Evolutionary conservation across 1,140 invertebrate genomes (phyloP).

Genomic region (Harpegnathos saltator): DNA sequence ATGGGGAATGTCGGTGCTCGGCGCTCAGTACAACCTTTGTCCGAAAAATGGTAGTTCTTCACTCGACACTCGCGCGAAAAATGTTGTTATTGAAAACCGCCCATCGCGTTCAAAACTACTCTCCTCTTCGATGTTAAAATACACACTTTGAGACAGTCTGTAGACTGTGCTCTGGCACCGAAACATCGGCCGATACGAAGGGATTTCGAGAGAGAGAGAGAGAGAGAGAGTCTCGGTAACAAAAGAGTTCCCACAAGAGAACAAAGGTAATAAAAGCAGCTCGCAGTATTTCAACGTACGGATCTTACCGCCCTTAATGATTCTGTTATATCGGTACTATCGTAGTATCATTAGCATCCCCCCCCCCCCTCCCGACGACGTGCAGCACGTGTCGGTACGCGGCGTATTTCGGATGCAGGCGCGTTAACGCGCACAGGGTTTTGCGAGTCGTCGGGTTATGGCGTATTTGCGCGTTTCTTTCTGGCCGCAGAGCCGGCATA

Average conservation of each 20-base stretch:
- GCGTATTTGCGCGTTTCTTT: conserved; percentile 31
- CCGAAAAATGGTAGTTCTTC: conserved; percentile 16
- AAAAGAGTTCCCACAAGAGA: too few relatives aligned
- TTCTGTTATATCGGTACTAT: too few relatives aligned
- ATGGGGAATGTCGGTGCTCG: background rate
- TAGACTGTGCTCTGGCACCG: background rate
- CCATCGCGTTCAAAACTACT: too few relatives aligned
- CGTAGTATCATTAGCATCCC: too few relatives aligned
- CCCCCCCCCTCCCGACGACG: too few relatives aligned
- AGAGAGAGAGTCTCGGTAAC: too few relatives aligned
- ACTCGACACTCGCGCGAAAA: background rate
- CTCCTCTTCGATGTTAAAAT: too few relatives aligned
- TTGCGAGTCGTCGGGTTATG: conserved; percentile 48
- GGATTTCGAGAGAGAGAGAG: too few relatives aligned
- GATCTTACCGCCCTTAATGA: too few relatives aligned
- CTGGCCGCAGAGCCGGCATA: conserved; percentile 13
- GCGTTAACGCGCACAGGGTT: conserved; percentile 43
- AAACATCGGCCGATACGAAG: background rate
- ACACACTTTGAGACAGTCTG: too few relatives aligned
- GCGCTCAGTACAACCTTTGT: conserved; percentile 1
- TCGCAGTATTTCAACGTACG: too few relatives aligned
- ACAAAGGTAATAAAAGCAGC: too few relatives aligned
- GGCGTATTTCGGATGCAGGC: conserved; percentile 25
- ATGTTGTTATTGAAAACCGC: conserved; percentile 36
- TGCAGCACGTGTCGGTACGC: background rate